Conservation (phyloP, 2,797 vertebrate genomes). For the Rhyacichthys aspro region DNA sequence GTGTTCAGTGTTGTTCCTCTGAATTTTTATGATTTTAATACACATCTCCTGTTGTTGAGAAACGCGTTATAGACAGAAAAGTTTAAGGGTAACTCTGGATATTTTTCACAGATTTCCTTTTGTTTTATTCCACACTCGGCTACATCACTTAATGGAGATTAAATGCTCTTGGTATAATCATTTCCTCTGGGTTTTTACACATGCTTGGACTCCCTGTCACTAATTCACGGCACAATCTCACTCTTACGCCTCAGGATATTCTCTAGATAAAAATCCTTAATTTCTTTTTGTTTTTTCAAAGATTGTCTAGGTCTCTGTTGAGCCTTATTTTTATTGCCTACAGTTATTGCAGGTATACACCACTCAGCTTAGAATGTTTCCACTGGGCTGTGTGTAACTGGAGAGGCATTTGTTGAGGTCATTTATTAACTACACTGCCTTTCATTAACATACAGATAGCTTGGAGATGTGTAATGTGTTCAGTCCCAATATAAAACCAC, state of each 20-base stretch:
- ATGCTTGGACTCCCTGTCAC: constrained; percentile 27
- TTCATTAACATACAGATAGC: constrained; percentile 40
- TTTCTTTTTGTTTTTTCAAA: constrained; percentile 44
- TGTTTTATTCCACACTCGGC: constrained; percentile 12
- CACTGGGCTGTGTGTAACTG: constrained; percentile 10
- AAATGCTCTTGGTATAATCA: constrained; percentile 43
- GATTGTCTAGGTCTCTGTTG: constrained; percentile 32
- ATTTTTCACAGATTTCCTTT: not conserved
- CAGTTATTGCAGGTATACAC: constrained; percentile 36
- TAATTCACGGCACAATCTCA: constrained; percentile 35
- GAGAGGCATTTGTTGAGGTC: constrained; percentile 17
- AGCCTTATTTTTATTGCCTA: constrained; percentile 28
- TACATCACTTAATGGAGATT: constrained; percentile 31
- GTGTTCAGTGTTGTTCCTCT: constrained; percentile 1
- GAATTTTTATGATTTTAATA: constrained; percentile 8
- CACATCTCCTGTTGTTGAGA: constrained; percentile 4
- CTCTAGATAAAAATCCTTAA: constrained; percentile 41
- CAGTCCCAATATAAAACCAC: constrained; percentile 21
- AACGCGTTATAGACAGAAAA: constrained; percentile 13
- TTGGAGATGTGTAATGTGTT: constrained; percentile 29
- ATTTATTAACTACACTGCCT: constrained; percentile 24
- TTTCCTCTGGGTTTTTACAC: constrained; percentile 36
- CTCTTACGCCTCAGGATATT: constrained; percentile 41
- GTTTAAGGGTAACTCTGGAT: constrained; percentile 11
- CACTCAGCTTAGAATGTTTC: constrained; percentile 18